These are phyloP conservation scores for Kuschelorhynchus macadamiae DNA, from an alignment of 2,888 invertebrate genomes.

Conservation along the genomic window DNA sequence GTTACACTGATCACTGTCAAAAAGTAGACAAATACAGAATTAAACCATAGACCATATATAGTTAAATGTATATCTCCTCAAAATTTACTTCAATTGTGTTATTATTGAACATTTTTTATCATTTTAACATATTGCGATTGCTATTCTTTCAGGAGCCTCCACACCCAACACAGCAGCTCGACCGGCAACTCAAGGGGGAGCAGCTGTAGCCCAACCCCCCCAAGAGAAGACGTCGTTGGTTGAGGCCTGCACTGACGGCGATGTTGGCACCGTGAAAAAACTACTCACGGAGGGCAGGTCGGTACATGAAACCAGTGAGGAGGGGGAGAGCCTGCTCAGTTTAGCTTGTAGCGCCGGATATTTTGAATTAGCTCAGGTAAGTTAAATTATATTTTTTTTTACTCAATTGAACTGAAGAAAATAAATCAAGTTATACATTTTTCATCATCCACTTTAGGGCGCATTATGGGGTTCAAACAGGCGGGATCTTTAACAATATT, in stretches of 20 bases:
- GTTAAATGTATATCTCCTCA: too few species aligned
- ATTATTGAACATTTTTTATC: too few species aligned
- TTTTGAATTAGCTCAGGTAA: conserved; percentile 95
- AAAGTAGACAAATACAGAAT: too few species aligned
- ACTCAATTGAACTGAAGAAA: not conserved
- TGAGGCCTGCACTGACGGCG: conserved; percentile 95
- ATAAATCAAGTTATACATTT: too few species aligned
- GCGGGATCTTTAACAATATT: too few species aligned
- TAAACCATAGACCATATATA: too few species aligned
- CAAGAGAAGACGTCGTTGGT: conserved; percentile 77
- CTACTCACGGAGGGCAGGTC: conserved; percentile 93
- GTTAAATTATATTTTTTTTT: conserved; percentile 6
- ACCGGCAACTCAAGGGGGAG: conserved; percentile 40
- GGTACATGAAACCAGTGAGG: conserved; percentile 97
- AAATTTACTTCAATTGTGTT: too few species aligned
- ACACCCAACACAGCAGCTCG: conserved; percentile 25
- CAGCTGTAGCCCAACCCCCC: conserved; percentile 55
- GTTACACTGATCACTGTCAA: too few species aligned
- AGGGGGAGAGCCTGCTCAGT: conserved; percentile 95
- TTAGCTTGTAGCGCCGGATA: conserved; percentile 98
- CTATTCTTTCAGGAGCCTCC: conserved; percentile 39
- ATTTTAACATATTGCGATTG: too few species aligned
- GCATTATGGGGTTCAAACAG: too few species aligned
- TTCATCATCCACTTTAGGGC: too few species aligned
- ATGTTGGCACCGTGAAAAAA: conserved; percentile 92